Conservation (phyloP, 2,113 vertebrate species). For the Hypocryptadius cinnamomeus region DNA sequence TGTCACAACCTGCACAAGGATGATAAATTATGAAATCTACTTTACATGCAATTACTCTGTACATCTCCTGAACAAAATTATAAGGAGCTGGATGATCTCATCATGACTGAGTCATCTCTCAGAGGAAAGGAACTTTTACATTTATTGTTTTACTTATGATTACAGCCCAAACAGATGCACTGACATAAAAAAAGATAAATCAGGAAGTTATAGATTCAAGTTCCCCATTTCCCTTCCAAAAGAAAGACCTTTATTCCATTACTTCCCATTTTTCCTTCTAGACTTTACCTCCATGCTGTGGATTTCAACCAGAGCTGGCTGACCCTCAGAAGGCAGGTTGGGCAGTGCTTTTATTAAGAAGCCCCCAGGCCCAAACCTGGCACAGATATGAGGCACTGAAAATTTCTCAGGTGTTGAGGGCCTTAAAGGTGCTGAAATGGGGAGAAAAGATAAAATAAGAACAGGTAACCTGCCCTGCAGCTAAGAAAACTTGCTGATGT, state of each 20-base stretch:
- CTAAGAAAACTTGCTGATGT: neutral
- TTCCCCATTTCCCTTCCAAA: neutral
- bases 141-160: neutral
- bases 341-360: conserved; percentile 88
- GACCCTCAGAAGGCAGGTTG: conserved; percentile 94
- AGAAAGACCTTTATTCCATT: neutral
- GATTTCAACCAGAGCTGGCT: conserved; percentile 91
- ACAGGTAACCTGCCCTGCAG: neutral
- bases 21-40: neutral
- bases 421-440: conserved; percentile 80
- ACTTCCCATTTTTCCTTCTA: neutral
- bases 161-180: neutral
- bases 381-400: conserved; percentile 87
- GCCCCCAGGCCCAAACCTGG: conserved; percentile 89
- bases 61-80: neutral
- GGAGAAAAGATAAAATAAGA: neutral
- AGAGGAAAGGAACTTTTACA: neutral
- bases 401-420: conserved; percentile 92
- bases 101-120: neutral
- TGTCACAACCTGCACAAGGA: neutral
- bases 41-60: neutral
- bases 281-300: conserved; percentile 89
- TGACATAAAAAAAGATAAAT: neutral
- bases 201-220: neutral
- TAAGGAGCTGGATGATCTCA: neutral